Conservation (phyloP, 2,888 invertebrate species). For the Cheilosia scutellata region DNA sequence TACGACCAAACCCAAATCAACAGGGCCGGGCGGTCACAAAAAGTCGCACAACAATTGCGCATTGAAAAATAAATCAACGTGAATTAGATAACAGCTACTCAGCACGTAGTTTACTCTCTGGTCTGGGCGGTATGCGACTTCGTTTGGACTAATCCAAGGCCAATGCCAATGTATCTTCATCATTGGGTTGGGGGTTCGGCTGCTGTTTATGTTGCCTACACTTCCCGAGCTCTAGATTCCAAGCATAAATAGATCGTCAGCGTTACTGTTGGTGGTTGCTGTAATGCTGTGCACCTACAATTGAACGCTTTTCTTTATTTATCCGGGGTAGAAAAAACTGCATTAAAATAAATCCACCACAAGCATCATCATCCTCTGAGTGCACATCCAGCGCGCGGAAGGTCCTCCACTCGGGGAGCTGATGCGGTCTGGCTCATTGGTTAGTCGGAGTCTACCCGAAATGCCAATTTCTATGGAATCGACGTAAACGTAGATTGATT, state of each 20-base stretch:
- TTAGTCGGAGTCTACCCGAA: conserved; percentile 57
- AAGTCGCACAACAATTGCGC: conserved; percentile 48
- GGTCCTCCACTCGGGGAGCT: conserved; percentile 32
- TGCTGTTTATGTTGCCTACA: conserved; percentile 38
- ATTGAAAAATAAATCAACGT: conserved; percentile 67
- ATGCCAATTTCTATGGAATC: conserved; percentile 77
- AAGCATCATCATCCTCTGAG: conserved; percentile 35
- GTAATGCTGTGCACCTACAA: conserved; percentile 62
- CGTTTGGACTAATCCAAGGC: conserved; percentile 67
- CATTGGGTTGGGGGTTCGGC: conserved; percentile 39
- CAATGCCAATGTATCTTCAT: conserved; percentile 74
- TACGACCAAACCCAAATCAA: conserved; percentile 8
- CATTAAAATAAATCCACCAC: conserved; percentile 74
- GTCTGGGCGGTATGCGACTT: conserved; percentile 4
- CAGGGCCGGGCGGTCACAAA: conserved; percentile 43
- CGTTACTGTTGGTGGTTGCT: conserved; percentile 28
- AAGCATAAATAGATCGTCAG: conserved; percentile 11
- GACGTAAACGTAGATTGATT: conserved; percentile 77
- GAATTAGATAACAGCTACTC: conserved; percentile 69
- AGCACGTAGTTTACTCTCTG: conserved; percentile 23
- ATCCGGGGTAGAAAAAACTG: conserved; percentile 69
- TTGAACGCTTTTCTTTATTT: conserved; percentile 75
- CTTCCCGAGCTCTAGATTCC: conserved; percentile 40
- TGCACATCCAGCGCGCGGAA: neutral
- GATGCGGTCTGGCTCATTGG: conserved; percentile 30